Percentiles rank a stretch among this genome's conserved stretches.
phyloP scores from a whole-genome alignment of 2,113 vertebrate genomes.

The Crotalus horridus region DNA sequence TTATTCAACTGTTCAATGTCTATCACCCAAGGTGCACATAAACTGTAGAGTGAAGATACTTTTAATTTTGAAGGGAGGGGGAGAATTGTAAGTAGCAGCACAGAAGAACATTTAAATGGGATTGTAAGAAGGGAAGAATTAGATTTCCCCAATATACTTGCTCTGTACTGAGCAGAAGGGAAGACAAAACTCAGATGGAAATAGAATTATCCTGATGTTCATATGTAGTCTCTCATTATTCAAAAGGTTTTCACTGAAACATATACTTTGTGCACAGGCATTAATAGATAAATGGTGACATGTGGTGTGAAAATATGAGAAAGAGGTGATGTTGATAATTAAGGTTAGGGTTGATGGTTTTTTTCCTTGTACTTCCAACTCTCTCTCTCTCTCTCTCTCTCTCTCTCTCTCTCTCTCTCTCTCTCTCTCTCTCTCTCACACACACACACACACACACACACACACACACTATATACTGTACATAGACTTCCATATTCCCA shows the following conservation, averaged over 20 bases:
- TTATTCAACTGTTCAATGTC: not conserved
- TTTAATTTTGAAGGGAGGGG: too few species aligned
- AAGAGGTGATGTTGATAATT: not conserved
- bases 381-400: too few species aligned
- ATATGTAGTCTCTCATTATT: not conserved
- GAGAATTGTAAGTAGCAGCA: not conserved
- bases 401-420: too few species aligned
- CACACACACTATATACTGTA: not conserved
- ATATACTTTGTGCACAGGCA: not conserved
- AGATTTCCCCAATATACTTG: not conserved
- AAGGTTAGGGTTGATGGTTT: not conserved
- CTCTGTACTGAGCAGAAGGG: not conserved
- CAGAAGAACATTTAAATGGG: not conserved
- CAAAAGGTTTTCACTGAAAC: not conserved
- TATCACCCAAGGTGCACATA: not conserved
- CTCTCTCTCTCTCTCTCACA: too few species aligned
- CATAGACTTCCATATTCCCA: not conserved
- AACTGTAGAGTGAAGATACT: not conserved
- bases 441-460: not conserved
- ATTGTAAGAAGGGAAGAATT: not conserved
- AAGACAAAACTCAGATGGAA: not conserved
- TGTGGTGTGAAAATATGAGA: not conserved
- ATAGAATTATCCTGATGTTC: not conserved
- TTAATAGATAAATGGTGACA: not conserved
- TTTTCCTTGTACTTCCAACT: not conserved